phyloP scores from a whole-genome alignment of 2,797 vertebrate species.

The Muscicapa comitata region DNA sequence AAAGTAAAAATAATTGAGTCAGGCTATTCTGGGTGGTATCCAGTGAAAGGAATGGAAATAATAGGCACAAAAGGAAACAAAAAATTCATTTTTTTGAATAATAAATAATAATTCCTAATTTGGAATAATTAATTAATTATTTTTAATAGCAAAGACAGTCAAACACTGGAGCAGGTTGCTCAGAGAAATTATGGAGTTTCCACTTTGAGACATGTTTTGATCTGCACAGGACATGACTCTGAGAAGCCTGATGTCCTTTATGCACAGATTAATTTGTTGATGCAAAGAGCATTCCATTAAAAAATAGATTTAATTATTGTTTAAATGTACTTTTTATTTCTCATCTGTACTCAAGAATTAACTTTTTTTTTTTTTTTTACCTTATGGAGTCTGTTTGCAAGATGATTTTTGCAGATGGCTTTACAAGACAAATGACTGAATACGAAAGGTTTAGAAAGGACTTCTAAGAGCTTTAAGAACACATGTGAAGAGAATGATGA shows the following conservation, averaged over 20 bases:
- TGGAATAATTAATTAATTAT: not conserved
- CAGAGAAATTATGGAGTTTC: not conserved
- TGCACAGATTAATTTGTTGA: not conserved
- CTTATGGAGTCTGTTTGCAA: not conserved
- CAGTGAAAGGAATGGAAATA: not conserved
- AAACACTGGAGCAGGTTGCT: not conserved
- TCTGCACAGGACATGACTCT: not conserved
- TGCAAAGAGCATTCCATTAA: not conserved
- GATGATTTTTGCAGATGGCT: not conserved
- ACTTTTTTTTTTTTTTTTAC: too few relatives aligned
- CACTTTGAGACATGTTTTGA: not conserved
- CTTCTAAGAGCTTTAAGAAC: not conserved
- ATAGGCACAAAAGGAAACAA: not conserved
- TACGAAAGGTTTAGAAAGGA: not conserved
- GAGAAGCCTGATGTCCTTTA: not conserved
- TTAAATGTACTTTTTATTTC: not conserved
- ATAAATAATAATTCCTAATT: too few relatives aligned
- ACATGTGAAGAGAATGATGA: not conserved
- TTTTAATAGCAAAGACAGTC: not conserved
- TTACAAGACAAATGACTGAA: slow-evolving; percentile 14
- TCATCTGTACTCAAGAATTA: not conserved
- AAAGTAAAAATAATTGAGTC: not conserved
- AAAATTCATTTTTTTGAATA: not conserved
- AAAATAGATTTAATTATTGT: not conserved
- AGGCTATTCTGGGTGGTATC: not conserved